Conservation (phyloP, 2,888 invertebrate species). For the Subacronicta megacephala region DNA sequence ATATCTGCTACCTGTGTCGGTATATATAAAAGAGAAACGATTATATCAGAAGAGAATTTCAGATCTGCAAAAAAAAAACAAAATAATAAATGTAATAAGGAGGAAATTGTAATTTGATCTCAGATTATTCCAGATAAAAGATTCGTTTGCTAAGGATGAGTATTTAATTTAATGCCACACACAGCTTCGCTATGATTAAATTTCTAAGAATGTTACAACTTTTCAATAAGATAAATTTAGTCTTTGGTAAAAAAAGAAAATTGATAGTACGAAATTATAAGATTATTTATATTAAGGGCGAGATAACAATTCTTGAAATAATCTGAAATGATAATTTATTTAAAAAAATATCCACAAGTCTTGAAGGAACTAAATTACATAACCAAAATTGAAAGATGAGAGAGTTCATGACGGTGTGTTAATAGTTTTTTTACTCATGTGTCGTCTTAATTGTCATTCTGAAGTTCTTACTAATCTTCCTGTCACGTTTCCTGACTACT, state of each 20-base stretch:
- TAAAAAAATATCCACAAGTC: neutral
- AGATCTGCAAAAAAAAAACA: too few relatives aligned
- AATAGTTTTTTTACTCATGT: constrained; percentile 28
- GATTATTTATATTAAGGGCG: neutral
- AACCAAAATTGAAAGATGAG: constrained; percentile 2
- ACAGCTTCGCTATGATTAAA: neutral
- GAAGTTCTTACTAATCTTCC: constrained; percentile 38
- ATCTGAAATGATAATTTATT: neutral
- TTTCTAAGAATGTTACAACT: neutral
- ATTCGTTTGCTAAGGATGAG: neutral
- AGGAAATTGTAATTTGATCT: neutral
- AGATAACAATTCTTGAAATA: neutral
- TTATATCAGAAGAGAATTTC: neutral
- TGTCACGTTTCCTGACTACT: constrained; percentile 50
- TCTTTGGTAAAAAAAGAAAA: neutral
- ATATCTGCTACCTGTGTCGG: constrained; percentile 15
- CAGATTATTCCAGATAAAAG: neutral
- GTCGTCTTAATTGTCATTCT: constrained; percentile 19
- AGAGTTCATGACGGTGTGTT: neutral
- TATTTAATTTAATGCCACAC: neutral
- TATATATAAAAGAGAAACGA: constrained; percentile 14
- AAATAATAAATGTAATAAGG: too few relatives aligned
- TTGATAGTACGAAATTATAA: neutral
- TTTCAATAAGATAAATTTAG: neutral
- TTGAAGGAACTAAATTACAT: constrained; percentile 9